A percentile compares a stretch with the other conserved stretches of the same genome.
Conservation (phyloP, 2,113 vertebrate species). For the Stigmatopora argus region DNA sequence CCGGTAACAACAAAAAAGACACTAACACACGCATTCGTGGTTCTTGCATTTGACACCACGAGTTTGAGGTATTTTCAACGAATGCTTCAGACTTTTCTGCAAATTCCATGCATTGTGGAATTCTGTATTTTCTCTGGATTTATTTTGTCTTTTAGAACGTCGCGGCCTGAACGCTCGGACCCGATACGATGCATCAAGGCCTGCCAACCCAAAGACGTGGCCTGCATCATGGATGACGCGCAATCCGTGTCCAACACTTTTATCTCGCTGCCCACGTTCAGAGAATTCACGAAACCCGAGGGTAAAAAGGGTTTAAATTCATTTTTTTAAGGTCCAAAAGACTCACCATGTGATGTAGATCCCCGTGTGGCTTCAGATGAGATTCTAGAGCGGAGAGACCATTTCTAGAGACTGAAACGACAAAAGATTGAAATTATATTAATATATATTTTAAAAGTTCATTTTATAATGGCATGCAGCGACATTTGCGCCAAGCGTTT, state of each 20-base stretch:
- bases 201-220: constrained; percentile 77
- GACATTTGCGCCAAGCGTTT: too few species aligned
- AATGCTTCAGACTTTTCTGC: too few species aligned
- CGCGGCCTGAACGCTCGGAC: constrained; percentile 77
- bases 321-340: too few species aligned
- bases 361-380: too few species aligned
- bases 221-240: constrained; percentile 79
- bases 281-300: constrained; percentile 84
- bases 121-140: constrained; percentile 11
- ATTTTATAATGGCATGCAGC: too few species aligned
- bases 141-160: constrained; percentile 49
- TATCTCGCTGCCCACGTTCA: constrained; percentile 90
- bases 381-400: too few species aligned
- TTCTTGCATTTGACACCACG: not conserved
- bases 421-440: too few species aligned
- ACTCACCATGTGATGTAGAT: too few species aligned
- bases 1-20: not conserved
- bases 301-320: constrained; percentile 75
- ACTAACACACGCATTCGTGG: not conserved
- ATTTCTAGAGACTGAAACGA: too few species aligned
- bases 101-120: too few species aligned
- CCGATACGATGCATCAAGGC: constrained; percentile 86
- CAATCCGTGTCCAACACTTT: constrained; percentile 89
- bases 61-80: not conserved
- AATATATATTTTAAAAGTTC: too few species aligned